Evolutionary conservation across 2,113 vertebrate genomes (phyloP).

Genomic region (Motacilla tschutschensis): DNA sequence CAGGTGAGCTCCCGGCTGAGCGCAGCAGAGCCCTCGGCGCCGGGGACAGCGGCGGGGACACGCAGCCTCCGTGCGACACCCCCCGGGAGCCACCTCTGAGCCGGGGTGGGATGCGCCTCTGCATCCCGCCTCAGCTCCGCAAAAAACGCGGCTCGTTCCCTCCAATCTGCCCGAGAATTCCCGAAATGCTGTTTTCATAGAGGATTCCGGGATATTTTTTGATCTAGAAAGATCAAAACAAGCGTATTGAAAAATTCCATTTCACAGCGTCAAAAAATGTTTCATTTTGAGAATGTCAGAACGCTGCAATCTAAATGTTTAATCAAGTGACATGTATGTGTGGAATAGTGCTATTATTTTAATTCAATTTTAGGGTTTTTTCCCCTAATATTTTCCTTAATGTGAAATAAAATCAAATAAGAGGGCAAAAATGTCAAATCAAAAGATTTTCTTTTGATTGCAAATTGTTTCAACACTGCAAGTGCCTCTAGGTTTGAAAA

Average conservation of each 20-base stretch:
- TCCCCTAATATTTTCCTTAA: conserved; percentile 9
- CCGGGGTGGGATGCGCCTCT: not conserved
- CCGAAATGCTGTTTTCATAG: not conserved
- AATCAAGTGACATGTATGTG: not conserved
- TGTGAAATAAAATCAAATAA: conserved; percentile 10
- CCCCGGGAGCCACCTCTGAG: not conserved
- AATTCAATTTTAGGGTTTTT: not conserved
- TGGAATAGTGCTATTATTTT: conserved; percentile 20
- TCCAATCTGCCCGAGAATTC: not conserved
- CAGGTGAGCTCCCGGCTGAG: not conserved
- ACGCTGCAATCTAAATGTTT: conserved; percentile 37
- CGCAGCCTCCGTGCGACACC: not conserved
- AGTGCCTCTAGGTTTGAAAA: not conserved
- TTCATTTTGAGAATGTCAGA: conserved; percentile 22
- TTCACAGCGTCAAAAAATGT: conserved; percentile 33
- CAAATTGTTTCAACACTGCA: conserved; percentile 13
- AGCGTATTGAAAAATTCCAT: conserved; percentile 34
- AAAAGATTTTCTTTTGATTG: conserved; percentile 43
- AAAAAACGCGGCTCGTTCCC: not conserved
- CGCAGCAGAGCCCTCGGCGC: not conserved
- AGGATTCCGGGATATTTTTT: conserved; percentile 29
- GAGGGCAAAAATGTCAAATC: conserved; percentile 28
- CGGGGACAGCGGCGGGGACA: not conserved
- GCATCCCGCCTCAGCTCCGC: not conserved
- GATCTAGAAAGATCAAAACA: conserved; percentile 50